Percentiles rank a stretch among this genome's conserved stretches.
These are phyloP conservation scores for Melipona beecheii DNA, from an alignment of 2,888 invertebrate species.

Conservation along the genomic window DNA sequence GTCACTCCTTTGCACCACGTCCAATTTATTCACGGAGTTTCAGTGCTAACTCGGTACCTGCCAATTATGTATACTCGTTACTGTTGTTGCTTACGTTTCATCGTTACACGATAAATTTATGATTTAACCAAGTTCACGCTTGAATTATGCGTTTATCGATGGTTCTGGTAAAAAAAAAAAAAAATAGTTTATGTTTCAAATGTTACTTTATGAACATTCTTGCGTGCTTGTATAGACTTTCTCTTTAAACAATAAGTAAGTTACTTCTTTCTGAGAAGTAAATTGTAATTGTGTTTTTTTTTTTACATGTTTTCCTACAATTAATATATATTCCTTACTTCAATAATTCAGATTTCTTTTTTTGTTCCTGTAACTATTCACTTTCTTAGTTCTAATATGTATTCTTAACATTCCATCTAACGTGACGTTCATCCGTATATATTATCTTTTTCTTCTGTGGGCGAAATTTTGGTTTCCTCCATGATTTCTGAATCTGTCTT, in stretches of 20 bases:
- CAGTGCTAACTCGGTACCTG: conserved; percentile 58
- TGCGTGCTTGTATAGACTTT: background rate
- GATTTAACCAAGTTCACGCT: conserved; percentile 27
- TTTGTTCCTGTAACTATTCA: background rate
- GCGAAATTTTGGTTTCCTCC: background rate
- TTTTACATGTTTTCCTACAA: background rate
- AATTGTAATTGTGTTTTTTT: background rate
- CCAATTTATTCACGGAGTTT: conserved; percentile 71
- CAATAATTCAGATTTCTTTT: background rate
- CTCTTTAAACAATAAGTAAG: background rate
- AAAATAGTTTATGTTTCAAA: conserved; percentile 1
- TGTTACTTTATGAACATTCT: background rate
- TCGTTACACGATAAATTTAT: conserved; percentile 37
- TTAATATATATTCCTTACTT: conserved; percentile 14
- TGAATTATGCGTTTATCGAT: conserved; percentile 25
- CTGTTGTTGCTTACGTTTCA: conserved; percentile 54
- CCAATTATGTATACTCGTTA: conserved; percentile 66
- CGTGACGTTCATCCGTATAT: conserved; percentile 20
- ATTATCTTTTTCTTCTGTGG: background rate
- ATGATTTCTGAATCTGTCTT: background rate
- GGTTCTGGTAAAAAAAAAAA: conserved; percentile 7
- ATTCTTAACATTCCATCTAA: conserved; percentile 35
- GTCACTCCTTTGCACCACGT: conserved; percentile 60
- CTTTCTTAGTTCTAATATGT: conserved; percentile 13
- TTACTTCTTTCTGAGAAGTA: too few species aligned